Evolutionary conservation across 1,140 invertebrate species (phyloP), one percentile per base, ranked within the genome.

Genomic region (Cyclina sinensis): DNA sequence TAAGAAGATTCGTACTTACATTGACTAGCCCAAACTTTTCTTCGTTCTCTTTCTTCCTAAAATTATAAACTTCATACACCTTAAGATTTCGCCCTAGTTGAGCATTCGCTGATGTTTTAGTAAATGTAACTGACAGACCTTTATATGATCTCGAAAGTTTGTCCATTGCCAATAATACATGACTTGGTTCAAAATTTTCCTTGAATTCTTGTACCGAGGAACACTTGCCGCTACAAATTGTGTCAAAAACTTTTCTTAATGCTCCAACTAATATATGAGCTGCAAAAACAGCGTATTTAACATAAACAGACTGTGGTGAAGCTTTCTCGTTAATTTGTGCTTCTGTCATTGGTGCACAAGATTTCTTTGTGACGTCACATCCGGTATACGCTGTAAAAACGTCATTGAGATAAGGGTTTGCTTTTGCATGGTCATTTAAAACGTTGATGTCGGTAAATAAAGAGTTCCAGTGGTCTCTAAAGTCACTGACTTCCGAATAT

Each of bases 381-480:
- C 59, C 80, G 21, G 21, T 83, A 39, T 80, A 82, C 0, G 54
- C n/a, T n/a, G 39, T 21, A 16, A 59, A 85, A 2, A 86, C 78
- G 27, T 89, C 78, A 12, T 14, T 16, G 0, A 90, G 43, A 70
- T 78, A 87, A 4, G 32, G 80, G 46, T 90, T 87, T 0, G 21
- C 65, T 16, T 51, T 0, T 9, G 37, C n/a, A 14, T 57, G 68
- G 27, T 82, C 27, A 0, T 51, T 12, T 30, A 90, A 54, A 0
- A 18, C 43, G 4, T 65, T 35, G 14, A 54, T 39, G 39, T 90
- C 78, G 5, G 70, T 83, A 57, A 90, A 90, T 21, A 78, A 65
- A 51, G 54, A 51, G 32, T 57, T 78, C 89, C 89, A 90, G 57
- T 86, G 54, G 0, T 4, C 32, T 65, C 43, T 68, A 62, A 86